Base-by-base conservation (phyloP, 1,140 invertebrate species). In the Temnothorax nylanderi region DNA sequence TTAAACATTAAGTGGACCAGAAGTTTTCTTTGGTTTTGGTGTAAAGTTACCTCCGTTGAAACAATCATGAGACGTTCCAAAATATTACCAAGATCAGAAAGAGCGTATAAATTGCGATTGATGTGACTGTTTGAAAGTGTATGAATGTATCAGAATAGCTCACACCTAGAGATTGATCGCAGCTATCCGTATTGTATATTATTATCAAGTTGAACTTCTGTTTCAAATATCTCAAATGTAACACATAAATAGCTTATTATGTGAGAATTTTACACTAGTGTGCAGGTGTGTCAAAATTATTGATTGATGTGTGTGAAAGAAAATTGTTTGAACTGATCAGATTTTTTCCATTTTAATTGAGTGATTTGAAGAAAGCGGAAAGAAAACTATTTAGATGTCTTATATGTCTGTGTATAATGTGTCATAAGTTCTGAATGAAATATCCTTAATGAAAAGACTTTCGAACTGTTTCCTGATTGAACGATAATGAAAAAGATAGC, bases 231-330 rank as follows among this genome's bases (percentile, higher is more conserved):
- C 91, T 93, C 92, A 91, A 32, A 82, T 76, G 71, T 91, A 89
- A 64, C 84, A 91, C 88, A 84, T 72, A 87, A 89, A 86, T 87
- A 89, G 64, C 84, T 92, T 91, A 87, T 90, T 90, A 91, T 91
- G 89, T 90, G 89, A 94, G 88, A 92, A 81, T 89, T 93, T 93
- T 92, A 92, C 92, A 92, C 89, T 92, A 44, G 92, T 93, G 92
- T 91, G 92, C 71, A 89, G 88, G 89, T 92, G 92, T 91, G 91
- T 94, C 81, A 86, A 91, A 89, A 90, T 92, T 94, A 89, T 91
- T 91, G 91, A 93, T 93, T 85, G 91, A 86, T 94, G 93, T 90
- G 93, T 92, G 92, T 94, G 92, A 89, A 91, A 87, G 86, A 84
- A 90, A 69, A 82, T 85, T 41, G 90, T 92, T 85, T 89, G 26